Percentiles rank a stretch among this genome's conserved stretches.
phyloP scores from a whole-genome alignment of 2,113 vertebrate genomes.

The Pelusios castaneus region DNA sequence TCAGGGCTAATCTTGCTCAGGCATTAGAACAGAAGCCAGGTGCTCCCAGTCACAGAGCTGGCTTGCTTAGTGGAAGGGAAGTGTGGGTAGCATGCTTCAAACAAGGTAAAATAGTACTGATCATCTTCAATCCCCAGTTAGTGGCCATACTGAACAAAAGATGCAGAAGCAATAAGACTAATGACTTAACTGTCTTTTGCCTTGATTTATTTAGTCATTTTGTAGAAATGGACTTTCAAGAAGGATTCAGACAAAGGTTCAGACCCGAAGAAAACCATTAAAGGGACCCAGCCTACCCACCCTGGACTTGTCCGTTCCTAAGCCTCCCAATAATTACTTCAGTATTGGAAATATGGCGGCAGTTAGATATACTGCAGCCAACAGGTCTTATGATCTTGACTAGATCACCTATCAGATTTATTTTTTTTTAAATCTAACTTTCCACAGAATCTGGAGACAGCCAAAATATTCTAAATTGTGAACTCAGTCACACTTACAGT shows the following conservation, averaged over 20 bases:
- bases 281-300: background rate
- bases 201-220: no score
- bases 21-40: rapidly evolving
- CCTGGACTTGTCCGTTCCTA: background rate
- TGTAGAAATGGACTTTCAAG: no score
- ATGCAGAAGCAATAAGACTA: no score
- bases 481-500: background rate
- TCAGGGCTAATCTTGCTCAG: background rate
- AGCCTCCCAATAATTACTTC: background rate
- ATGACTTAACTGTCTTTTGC: no score
- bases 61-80: background rate
- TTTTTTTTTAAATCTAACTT: background rate
- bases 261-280: background rate
- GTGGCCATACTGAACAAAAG: background rate
- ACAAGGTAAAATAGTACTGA: background rate
- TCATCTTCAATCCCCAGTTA: background rate
- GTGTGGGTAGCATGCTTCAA: rapidly evolving
- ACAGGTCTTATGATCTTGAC: background rate
- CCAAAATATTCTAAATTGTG: background rate
- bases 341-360: background rate
- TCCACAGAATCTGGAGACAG: background rate
- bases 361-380: background rate
- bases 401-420: background rate
- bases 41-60: rapidly evolving
- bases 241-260: no score